Base-by-base conservation (phyloP, 2,113 vertebrate genomes). In the Galeopterus variegatus region DNA sequence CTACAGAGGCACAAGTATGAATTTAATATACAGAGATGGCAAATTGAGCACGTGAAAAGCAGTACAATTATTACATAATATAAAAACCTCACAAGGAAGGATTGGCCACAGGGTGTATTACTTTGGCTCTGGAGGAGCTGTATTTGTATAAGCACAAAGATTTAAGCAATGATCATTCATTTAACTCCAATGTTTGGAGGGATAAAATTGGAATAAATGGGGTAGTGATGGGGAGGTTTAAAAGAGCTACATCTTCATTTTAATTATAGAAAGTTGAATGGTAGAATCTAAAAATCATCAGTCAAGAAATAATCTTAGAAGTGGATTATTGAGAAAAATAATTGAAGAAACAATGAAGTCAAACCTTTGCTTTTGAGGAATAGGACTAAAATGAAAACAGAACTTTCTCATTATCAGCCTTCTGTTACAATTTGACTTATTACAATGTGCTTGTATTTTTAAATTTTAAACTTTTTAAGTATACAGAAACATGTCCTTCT, bases 251-350 rank as follows among this genome's bases (percentile, higher is more conserved):
- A 67, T 73, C 6, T 95, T 96, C 8, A 24, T 83, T 64, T 95
- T 88, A 72, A 54, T 19, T 87, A 36, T 31, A 41, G 18, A 87
- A 88, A 87, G 6, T 80, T 15, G 94, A 81, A 36, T 7, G 26
- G 5, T 82, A 81, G n/a, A 67, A 77, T 86, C 28, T 75, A 41
- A 77, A 95, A 89, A 41, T 56, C 45, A 83, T 36, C 14, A 65
- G 15, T n/a, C 50, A 58, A 95, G 50, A 80, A 81, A 85, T 88
- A 60, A 33, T 82, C 56, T 85, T 54, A 86, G 12, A 90, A 75
- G n/a, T 31, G 67, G 26, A 79, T 80, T 79, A 33, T 94, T 90
- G 73, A 60, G 65, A 81, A 81, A 95, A 73, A 21, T 41, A 89
- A 73, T 56, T 95, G 11, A 79, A 88, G 12, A 95, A 95, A 90